Conservation (phyloP, 2,888 invertebrate species). For the Idaea biselata region DNA sequence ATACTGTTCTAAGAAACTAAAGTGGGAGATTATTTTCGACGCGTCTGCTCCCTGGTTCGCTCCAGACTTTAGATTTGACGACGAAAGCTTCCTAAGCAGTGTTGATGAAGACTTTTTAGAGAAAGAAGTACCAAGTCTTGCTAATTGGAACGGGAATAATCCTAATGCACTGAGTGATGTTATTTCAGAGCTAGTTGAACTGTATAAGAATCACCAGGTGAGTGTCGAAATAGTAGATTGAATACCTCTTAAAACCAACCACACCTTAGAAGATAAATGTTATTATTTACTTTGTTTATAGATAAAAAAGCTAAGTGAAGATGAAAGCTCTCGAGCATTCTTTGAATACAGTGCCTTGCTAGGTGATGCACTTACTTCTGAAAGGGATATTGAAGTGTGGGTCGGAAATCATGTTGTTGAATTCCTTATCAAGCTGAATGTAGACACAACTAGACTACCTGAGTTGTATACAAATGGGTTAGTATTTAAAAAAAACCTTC, state of each 20-base stretch:
- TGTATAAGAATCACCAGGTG: conserved; percentile 85
- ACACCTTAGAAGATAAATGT: no score
- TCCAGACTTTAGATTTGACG: conserved; percentile 88
- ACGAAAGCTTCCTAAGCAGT: conserved; percentile 83
- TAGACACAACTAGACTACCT: conserved; percentile 83
- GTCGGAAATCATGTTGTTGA: conserved; percentile 81
- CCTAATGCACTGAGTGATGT: conserved; percentile 81
- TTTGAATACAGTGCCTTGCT: conserved; percentile 84
- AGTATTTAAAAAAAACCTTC: conserved; percentile 11
- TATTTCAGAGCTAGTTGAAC: conserved; percentile 80
- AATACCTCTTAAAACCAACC: no score
- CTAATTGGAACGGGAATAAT: conserved; percentile 83
- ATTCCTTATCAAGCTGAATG: conserved; percentile 83
- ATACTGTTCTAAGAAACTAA: conserved; percentile 84
- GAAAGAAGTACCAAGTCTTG: conserved; percentile 79
- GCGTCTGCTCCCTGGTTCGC: conserved; percentile 82
- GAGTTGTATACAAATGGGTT: conserved; percentile 76
- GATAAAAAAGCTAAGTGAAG: conserved; percentile 73
- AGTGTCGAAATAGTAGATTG: conserved; percentile 14
- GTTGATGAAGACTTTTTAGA: conserved; percentile 78
- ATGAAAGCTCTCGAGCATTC: conserved; percentile 77
- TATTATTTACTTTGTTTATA: conserved; percentile 42
- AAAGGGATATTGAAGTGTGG: conserved; percentile 84
- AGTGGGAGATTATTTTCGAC: conserved; percentile 87
- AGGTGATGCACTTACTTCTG: conserved; percentile 71